Evolutionary conservation across 2,113 vertebrate species (phyloP).

Genomic region (Sebastes fasciatus): DNA sequence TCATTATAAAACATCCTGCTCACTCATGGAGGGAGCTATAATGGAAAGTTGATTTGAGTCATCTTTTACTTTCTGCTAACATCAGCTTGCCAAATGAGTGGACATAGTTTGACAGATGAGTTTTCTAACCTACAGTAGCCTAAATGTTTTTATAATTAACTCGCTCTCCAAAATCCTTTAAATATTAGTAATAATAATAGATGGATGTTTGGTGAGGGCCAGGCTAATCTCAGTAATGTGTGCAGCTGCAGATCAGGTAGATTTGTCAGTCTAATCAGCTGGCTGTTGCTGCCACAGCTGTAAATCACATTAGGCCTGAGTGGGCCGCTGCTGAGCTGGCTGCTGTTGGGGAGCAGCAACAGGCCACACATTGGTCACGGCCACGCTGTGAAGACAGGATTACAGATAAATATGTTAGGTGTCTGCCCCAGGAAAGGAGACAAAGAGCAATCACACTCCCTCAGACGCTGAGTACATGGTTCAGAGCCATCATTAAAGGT

Average conservation of each 20-base stretch:
- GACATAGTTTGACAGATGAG: slow-evolving; percentile 42
- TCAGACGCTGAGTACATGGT: slow-evolving; percentile 58
- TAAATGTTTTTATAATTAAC: slow-evolving; percentile 55
- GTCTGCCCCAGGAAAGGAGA: slow-evolving; percentile 72
- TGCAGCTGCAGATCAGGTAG: slow-evolving; percentile 77
- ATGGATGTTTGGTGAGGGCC: slow-evolving; percentile 48
- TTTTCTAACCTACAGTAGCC: slow-evolving; percentile 16
- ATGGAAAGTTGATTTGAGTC: slow-evolving; percentile 1
- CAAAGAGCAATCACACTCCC: slow-evolving; percentile 68
- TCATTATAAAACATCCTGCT: slow-evolving; percentile 24
- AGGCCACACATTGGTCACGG: slow-evolving; percentile 80
- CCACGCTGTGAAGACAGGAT: slow-evolving; percentile 72
- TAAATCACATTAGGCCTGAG: slow-evolving; percentile 79
- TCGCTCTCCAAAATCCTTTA: slow-evolving; percentile 40
- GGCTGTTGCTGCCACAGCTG: slow-evolving; percentile 65
- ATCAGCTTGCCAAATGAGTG: slow-evolving; percentile 1
- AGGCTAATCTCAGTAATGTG: slow-evolving; percentile 71
- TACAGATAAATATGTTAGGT: slow-evolving; percentile 82
- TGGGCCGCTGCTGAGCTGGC: slow-evolving; percentile 68
- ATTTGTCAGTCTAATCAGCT: slow-evolving; percentile 79
- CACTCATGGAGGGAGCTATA: neutral
- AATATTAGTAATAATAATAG: slow-evolving; percentile 49
- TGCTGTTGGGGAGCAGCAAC: slow-evolving; percentile 66
- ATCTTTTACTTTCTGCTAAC: slow-evolving; percentile 13
- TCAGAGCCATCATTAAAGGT: slow-evolving; percentile 71